Evolutionary conservation across 2,888 invertebrate species (phyloP), one percentile per base, ranked within the genome.

Genomic region (Drosophila parthenogenetica): DNA sequence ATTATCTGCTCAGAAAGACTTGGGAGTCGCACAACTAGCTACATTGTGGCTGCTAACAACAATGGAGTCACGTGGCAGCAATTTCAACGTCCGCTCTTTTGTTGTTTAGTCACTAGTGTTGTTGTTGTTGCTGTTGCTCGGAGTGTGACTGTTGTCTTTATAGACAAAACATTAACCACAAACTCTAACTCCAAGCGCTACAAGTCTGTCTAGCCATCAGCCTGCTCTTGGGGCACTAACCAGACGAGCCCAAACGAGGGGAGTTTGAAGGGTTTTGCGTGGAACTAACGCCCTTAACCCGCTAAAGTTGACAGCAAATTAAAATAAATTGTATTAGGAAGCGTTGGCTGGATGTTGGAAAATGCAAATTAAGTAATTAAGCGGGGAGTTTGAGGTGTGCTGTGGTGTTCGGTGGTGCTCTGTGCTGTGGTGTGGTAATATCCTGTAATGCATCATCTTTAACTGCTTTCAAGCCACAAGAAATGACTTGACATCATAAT

Each of bases 51-150:
- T 49, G 57, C 60, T 51, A 19, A 81, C 78, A 61, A 91, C 91
- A 91, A 91, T 83, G 75, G 79, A 89, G 92, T 90, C 92, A 92
- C 92, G 92, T 92, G 92, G 87, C 92, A 75, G 83, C 91, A 92
- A 92, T 92, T 92, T 92, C 80, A 89, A 69, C 88, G 84, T 90
- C 87, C 90, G 89, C 60, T 74, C 65, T 25, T 62, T 72, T 78
- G 77, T 74, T 62, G 46, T 48, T 37, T 35, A 29, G 17, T 11
- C 32, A 7, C 19, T 55, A 25, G 39, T 55, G 48, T 43, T 42
- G 37, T 32, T 48, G 45, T 43, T 60, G 45, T 45, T 65, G 50
- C 50, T 32, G 48, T 50, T 40, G 40, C 66, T 43, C 25, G 51
- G 45, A 39, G 45, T 58, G 66, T 68, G 55, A 63, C 79, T 75